phyloP scores from a whole-genome alignment of 2,797 vertebrate genomes.

The Silurus aristotelis region DNA sequence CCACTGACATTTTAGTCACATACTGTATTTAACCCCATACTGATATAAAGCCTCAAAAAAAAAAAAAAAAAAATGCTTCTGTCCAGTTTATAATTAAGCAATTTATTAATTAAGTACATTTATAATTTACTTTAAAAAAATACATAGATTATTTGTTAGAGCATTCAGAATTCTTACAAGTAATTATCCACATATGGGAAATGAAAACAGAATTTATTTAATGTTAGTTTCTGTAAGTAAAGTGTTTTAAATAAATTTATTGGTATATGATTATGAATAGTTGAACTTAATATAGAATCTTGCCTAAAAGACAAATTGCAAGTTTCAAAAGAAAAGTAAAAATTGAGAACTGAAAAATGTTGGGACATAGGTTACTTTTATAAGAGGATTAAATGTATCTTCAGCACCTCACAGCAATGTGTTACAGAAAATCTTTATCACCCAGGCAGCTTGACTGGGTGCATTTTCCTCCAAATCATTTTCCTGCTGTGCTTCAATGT shows the following conservation, averaged over 20 bases:
- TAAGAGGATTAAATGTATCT: slow-evolving; percentile 72
- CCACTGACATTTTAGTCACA: slow-evolving; percentile 42
- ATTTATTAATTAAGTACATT: too few relatives aligned
- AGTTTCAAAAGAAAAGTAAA: slow-evolving; percentile 35
- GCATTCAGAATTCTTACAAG: background rate
- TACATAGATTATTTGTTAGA: background rate
- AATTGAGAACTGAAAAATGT: slow-evolving; percentile 38
- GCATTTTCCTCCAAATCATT: slow-evolving; percentile 66
- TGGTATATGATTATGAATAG: background rate
- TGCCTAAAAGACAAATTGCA: slow-evolving; percentile 25
- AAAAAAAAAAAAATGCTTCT: background rate
- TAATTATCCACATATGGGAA: background rate
- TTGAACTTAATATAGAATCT: background rate
- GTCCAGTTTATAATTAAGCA: too few relatives aligned
- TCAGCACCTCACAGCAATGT: slow-evolving; percentile 63
- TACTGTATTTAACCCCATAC: slow-evolving; percentile 33
- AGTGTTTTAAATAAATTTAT: too few relatives aligned
- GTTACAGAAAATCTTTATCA: slow-evolving; percentile 64
- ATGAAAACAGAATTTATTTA: background rate
- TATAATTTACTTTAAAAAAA: background rate
- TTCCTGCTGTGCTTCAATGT: slow-evolving; percentile 62
- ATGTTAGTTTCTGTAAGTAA: background rate
- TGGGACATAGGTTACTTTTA: slow-evolving; percentile 53
- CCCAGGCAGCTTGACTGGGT: slow-evolving; percentile 60
- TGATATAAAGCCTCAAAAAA: background rate